phyloP scores from a whole-genome alignment of 2,888 invertebrate genomes.

The Drosophila kambysellisi region DNA sequence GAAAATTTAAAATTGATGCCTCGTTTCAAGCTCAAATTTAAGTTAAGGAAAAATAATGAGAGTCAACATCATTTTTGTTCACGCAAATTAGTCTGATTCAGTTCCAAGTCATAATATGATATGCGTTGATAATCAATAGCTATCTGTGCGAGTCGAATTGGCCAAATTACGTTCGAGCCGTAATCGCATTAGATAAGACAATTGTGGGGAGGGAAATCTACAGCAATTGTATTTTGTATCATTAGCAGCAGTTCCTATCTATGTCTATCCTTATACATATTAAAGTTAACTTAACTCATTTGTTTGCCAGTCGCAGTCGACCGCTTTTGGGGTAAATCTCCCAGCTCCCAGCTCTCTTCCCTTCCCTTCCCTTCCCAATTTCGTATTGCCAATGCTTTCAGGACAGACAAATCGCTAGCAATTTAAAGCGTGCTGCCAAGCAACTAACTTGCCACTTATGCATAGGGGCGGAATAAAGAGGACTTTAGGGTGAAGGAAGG shows the following conservation, averaged over 20 bases:
- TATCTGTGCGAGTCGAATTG: conserved; percentile 14
- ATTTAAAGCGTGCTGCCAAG: conserved; percentile 65
- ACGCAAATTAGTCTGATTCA: conserved; percentile 32
- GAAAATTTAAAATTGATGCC: not conserved
- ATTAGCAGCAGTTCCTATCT: conserved; percentile 4
- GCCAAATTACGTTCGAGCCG: conserved; percentile 18
- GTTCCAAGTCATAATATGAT: not conserved
- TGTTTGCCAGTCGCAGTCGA: conserved; percentile 32
- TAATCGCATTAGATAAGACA: conserved; percentile 48
- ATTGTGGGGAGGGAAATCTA: conserved; percentile 22
- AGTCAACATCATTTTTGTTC: not conserved
- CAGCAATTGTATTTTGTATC: conserved; percentile 9
- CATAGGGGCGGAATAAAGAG: conserved; percentile 16
- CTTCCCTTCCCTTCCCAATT: not conserved
- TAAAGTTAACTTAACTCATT: conserved; percentile 59
- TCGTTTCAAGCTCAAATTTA: not conserved
- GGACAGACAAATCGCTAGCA: conserved; percentile 55
- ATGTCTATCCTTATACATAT: conserved; percentile 35
- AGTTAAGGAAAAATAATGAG: too few relatives aligned
- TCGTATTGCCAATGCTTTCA: conserved; percentile 38
- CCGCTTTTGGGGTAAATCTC: not conserved
- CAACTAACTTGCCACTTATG: conserved; percentile 61
- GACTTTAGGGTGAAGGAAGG: rapidly evolving
- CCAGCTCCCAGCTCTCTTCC: not conserved
- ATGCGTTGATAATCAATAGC: conserved; percentile 45